Conservation (phyloP, 1,140 invertebrate genomes). For the Oreohelix idahoensis region DNA sequence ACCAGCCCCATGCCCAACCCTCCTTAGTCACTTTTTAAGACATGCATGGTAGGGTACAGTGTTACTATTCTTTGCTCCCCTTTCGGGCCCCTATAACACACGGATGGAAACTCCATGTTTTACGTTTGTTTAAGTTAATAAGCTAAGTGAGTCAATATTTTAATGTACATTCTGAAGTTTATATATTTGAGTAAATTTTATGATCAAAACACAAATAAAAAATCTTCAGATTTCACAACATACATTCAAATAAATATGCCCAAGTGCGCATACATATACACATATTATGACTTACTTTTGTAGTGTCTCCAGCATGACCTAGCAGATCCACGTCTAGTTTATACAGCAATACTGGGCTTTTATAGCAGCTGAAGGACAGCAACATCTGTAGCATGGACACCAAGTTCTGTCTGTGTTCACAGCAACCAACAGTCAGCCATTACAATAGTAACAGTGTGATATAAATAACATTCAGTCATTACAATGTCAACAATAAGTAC, state of each 20-base stretch:
- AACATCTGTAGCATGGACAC: slow-evolving; percentile 62
- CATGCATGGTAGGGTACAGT: too few species aligned
- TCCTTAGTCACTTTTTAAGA: too few species aligned
- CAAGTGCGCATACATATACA: slow-evolving; percentile 3
- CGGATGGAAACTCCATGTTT: too few species aligned
- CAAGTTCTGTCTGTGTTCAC: slow-evolving; percentile 55
- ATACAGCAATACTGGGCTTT: slow-evolving; percentile 67
- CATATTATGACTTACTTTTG: slow-evolving; percentile 27
- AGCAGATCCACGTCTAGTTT: slow-evolving; percentile 67
- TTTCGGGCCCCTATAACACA: too few species aligned
- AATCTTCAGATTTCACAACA: not conserved
- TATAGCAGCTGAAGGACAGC: slow-evolving; percentile 63
- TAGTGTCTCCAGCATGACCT: slow-evolving; percentile 49
- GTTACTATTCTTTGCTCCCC: too few species aligned
- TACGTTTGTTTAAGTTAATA: too few species aligned
- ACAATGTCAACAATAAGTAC: too few species aligned
- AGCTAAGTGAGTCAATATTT: too few species aligned
- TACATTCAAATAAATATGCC: not conserved
- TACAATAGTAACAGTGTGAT: not conserved
- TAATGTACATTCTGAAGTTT: too few species aligned
- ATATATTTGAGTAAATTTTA: too few species aligned
- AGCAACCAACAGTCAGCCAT: not conserved
- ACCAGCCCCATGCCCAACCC: too few species aligned
- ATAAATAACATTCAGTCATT: not conserved
- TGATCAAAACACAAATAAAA: too few species aligned